Evolutionary conservation across 2,113 vertebrate species (phyloP).

Genomic region (Onychorhynchus coronatus): DNA sequence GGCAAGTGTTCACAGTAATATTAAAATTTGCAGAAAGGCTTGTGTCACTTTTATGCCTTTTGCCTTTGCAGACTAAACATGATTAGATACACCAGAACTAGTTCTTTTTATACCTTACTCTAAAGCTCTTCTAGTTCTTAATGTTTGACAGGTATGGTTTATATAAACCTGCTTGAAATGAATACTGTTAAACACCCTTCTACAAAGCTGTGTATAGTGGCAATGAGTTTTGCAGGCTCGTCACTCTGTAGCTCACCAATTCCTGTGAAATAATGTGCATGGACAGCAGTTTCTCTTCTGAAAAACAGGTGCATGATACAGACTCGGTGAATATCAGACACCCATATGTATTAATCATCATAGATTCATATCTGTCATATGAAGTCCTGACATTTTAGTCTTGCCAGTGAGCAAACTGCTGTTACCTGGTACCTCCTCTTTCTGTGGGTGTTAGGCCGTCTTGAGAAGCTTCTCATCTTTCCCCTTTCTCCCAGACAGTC

Average conservation of each 20-base stretch:
- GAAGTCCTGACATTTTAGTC: neutral
- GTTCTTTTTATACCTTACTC: neutral
- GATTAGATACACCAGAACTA: neutral
- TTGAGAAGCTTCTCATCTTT: neutral
- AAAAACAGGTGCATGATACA: neutral
- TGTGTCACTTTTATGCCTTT: neutral
- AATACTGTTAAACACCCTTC: neutral
- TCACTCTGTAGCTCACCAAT: neutral
- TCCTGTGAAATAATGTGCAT: conserved; percentile 25
- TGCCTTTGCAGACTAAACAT: neutral
- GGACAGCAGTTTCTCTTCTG: neutral
- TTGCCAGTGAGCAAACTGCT: neutral
- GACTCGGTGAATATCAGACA: neutral
- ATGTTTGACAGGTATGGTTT: neutral
- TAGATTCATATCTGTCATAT: neutral
- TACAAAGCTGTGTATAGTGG: neutral
- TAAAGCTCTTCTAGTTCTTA: neutral
- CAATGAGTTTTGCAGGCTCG: neutral
- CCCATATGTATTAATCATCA: neutral
- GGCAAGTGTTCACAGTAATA: neutral
- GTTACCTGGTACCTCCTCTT: neutral
- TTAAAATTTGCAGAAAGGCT: neutral
- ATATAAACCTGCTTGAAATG: neutral
- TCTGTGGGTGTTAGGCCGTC: neutral
- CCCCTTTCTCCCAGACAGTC: neutral